Base-by-base conservation (phyloP, 2,113 vertebrate species). In the Lepus americanus region DNA sequence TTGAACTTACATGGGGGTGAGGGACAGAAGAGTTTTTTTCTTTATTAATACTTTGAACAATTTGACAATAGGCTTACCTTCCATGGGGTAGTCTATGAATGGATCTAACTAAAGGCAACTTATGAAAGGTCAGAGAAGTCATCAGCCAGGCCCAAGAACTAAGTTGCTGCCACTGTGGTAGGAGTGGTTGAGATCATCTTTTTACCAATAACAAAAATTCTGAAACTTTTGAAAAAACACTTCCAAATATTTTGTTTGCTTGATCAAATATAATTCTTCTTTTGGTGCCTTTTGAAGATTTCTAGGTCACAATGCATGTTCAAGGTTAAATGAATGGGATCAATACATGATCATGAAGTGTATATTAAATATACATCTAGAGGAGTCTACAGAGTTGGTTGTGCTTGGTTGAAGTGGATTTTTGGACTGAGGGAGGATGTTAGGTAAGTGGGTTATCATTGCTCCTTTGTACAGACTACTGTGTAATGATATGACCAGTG, bases 21-120 rank as follows among this genome's bases (percentile, higher is more conserved):
- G 44, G 10, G 11, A 9, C 9, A 29, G 74, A 44, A 29, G 13
- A 1, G 0, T 9, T 83, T 49, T 87, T 44, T 44, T 44, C 5
- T 44, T 89, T 73, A 20, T 59, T 25, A 96, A 89, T 77, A 92
- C 55, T 96, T 94, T 81, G 77, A 92, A 95, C 36, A 86, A 29
- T 3, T 80, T 59, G 33, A 96, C 36, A 96, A 90, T 84, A 87
- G 44, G 13, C 73, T 88, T 87, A 95, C 78, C 39, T 91, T 70
- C 33, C 19, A 92, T 23, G 20, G 25, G 25, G 67, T 86, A 92
- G 33, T 39, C 22, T 14, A 74, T 89, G 91, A 95, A 69, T 83
- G 64, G 55, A 69, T 95, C 33, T 87, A 83, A 63, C 44, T 49
- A 64, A 20, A 89, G 69, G 64, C 14, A 74, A 0, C 2, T 14